Evolutionary conservation across 1,140 invertebrate species (phyloP), one percentile per base, ranked within the genome.

Genomic region (Orius insidiosus): DNA sequence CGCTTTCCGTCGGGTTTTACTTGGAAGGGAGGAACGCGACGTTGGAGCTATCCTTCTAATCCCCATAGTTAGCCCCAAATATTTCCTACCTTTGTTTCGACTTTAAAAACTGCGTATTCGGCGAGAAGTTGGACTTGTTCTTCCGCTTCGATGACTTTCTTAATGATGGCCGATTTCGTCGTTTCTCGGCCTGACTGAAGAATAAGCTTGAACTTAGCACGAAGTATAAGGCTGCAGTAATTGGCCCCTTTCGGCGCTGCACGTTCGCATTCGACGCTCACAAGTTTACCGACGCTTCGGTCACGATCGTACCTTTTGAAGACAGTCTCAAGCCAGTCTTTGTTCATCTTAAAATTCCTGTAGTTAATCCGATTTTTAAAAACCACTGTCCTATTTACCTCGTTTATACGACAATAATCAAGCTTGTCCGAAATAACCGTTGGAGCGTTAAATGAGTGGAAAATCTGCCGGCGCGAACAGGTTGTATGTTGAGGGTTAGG

Each of bases 251-350:
- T 3, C 3, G 13, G 38, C 2, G 18, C 38, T 3, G 38, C 38
- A 14, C 5, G 38, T 13, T 40, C 38, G 18, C 10, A 40, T 40
- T 40, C 38, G 11, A 18, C 16, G 9, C 13, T 15, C 4, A 40
- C 15, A 4, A 40, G 4, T 18, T 18, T 11, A 3, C 5, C 9
- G 38, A 40, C 38, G 38, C 38, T 18, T 10, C 38, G 5, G 5
- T 40, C 38, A 13, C 18, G 13, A 13, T 40, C 38, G 38, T 40
- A 18, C 16, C 14, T 40, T 10, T 40, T 40, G 13, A 40, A 15
- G 11, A 40, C 18, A 18, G 38, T 40, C 18, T 40, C 38, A 13
- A 40, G 38, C 38, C 38, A 40, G 13, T 40, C 38, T 40, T 40
- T 40, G 14, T 40, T 18, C 38, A 40, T 40, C 16, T 13, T 6